phyloP scores from a whole-genome alignment of 2,113 vertebrate species.

The Lethenteron camtschaticum region DNA sequence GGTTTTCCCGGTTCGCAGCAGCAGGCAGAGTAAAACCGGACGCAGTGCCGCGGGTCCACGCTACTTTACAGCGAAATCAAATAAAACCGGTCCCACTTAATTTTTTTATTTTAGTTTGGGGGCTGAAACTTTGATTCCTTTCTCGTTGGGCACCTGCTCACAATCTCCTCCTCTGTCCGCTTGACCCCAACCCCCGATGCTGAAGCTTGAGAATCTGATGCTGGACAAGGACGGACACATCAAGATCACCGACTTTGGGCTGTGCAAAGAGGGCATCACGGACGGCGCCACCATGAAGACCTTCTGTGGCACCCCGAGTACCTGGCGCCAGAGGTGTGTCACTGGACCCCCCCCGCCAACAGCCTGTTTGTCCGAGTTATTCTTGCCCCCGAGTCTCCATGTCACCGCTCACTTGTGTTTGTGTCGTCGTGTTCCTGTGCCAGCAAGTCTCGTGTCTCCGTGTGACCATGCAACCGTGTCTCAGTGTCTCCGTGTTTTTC shows the following conservation, averaged over 20 bases:
- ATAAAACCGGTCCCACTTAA: too few species aligned
- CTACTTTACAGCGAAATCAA: too few species aligned
- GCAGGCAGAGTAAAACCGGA: too few species aligned
- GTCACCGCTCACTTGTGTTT: not conserved
- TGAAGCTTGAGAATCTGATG: constrained; percentile 78
- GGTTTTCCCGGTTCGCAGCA: too few species aligned
- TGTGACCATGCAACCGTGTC: too few species aligned
- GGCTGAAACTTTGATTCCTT: too few species aligned
- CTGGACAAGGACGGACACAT: constrained; percentile 84
- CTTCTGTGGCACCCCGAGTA: constrained; percentile 86
- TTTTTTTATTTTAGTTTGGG: too few species aligned
- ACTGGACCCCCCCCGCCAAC: not conserved
- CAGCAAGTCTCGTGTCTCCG: constrained; percentile 6
- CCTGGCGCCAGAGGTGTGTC: constrained; percentile 56
- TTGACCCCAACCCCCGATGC: too few species aligned
- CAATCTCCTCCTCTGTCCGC: too few species aligned
- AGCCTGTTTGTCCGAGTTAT: not conserved
- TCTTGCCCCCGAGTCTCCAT: not conserved
- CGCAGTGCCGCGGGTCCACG: too few species aligned
- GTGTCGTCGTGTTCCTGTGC: constrained; percentile 10
- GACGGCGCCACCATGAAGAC: constrained; percentile 83
- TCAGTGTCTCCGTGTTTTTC: too few species aligned
- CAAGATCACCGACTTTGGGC: constrained; percentile 78
- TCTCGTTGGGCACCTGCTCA: too few species aligned
- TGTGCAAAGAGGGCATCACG: constrained; percentile 73